These are phyloP conservation scores for Trichomalopsis sarcophagae DNA, from an alignment of 1,140 invertebrate species.

Conservation along the genomic window DNA sequence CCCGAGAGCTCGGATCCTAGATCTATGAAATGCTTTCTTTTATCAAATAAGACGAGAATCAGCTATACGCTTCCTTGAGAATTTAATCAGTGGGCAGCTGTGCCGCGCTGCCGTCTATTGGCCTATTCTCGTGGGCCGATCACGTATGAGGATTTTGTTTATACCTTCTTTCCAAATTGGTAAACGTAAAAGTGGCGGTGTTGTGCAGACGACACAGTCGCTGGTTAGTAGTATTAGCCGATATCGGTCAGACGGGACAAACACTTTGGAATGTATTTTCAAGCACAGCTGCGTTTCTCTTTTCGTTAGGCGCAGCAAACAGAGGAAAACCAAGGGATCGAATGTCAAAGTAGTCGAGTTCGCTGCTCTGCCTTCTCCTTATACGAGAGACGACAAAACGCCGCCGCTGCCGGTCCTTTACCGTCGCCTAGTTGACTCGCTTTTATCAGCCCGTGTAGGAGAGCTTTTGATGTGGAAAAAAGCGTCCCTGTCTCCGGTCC, in stretches of 20 bases:
- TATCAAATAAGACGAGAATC: conserved; percentile 67
- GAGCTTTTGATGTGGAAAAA: conserved; percentile 20
- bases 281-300: neutral
- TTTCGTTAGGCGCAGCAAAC: neutral
- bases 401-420: conserved; percentile 3
- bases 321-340: conserved; percentile 43
- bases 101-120: neutral
- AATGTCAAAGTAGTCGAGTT: conserved; percentile 54
- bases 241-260: no score
- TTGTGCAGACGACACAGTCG: no score
- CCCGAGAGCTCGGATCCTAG: neutral
- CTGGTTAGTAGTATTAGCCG: no score
- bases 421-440: neutral
- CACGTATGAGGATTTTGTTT: no score
- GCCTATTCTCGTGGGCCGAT: no score
- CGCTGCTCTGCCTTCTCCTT: neutral
- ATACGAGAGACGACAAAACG: neutral
- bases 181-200: no score
- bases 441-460: neutral
- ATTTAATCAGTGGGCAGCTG: conserved; percentile 64
- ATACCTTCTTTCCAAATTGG: no score
- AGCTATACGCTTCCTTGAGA: conserved; percentile 63
- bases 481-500: neutral
- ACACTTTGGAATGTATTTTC: neutral
- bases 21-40: conserved; percentile 66